Conservation (phyloP, 92 coral and sea anemone species). For the Epizoanthus scotinus region DNA sequence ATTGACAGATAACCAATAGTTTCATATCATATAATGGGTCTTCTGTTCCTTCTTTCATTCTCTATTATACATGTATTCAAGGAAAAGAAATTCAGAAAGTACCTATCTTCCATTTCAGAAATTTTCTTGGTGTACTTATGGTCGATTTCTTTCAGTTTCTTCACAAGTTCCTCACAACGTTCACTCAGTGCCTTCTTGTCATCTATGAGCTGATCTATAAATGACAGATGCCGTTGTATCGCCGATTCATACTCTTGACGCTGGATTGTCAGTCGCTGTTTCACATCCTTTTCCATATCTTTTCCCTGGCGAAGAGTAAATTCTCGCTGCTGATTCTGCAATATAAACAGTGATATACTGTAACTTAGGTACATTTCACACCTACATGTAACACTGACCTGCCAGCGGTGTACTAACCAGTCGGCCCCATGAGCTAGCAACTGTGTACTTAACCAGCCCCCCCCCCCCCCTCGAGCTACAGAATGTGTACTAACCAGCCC, state of each 20-base stretch:
- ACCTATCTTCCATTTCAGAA: constrained; percentile 85
- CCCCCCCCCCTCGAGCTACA: neutral
- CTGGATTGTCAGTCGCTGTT: constrained; percentile 83
- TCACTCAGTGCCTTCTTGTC: constrained; percentile 95
- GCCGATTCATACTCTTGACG: constrained; percentile 96
- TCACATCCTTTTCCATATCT: constrained; percentile 94
- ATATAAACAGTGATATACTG: neutral
- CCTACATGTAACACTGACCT: neutral
- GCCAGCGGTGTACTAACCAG: neutral
- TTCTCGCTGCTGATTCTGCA: constrained; percentile 94
- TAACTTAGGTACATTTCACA: neutral
- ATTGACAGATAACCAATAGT: no score
- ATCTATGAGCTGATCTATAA: constrained; percentile 96
- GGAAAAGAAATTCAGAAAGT: neutral
- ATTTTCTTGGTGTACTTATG: constrained; percentile 93
- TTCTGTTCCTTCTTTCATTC: no score
- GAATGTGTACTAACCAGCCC: neutral
- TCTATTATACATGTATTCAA: neutral
- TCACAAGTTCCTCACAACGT: constrained; percentile 92
- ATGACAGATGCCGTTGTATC: constrained; percentile 93
- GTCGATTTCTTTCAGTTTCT: constrained; percentile 89
- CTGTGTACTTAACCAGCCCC: neutral
- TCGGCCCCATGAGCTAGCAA: no score
- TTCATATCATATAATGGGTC: no score
- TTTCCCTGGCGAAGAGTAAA: constrained; percentile 92